Conservation (phyloP, 2,888 invertebrate species). For the Unio delphinus region DNA sequence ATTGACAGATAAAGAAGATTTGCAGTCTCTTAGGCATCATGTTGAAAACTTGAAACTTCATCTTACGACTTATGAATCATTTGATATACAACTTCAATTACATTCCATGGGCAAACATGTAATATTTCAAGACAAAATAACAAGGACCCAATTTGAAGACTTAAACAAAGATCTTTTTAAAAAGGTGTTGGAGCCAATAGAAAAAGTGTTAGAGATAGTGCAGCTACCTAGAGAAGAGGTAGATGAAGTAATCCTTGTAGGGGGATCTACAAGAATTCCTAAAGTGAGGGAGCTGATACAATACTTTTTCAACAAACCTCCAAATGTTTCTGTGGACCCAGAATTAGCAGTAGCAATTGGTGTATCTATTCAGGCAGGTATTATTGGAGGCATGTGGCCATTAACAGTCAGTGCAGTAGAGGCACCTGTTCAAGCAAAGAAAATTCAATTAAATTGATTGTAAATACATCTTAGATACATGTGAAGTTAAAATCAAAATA, state of each 20-base stretch:
- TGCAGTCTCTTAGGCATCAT: slow-evolving; percentile 70
- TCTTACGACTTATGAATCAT: slow-evolving; percentile 58
- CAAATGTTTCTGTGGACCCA: slow-evolving; percentile 71
- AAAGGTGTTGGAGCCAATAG: slow-evolving; percentile 72
- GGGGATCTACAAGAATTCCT: slow-evolving; percentile 74
- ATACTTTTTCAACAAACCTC: slow-evolving; percentile 69
- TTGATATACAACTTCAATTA: slow-evolving; percentile 62
- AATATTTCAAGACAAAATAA: slow-evolving; percentile 60
- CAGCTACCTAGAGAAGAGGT: slow-evolving; percentile 67
- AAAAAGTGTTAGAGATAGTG: slow-evolving; percentile 69
- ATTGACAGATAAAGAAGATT: slow-evolving; percentile 70
- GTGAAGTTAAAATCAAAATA: no score
- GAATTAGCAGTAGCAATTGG: slow-evolving; percentile 74
- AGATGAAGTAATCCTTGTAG: slow-evolving; percentile 74
- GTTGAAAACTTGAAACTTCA: slow-evolving; percentile 71
- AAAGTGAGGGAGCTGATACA: slow-evolving; percentile 71
- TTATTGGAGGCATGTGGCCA: slow-evolving; percentile 74
- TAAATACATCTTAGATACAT: no score
- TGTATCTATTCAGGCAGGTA: slow-evolving; percentile 74
- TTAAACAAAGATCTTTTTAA: slow-evolving; percentile 72
- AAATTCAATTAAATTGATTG: slow-evolving; percentile 58
- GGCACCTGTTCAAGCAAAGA: slow-evolving; percentile 59
- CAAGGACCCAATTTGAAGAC: slow-evolving; percentile 71
- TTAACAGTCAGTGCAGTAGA: slow-evolving; percentile 72
- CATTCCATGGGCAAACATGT: slow-evolving; percentile 56